Percentiles rank a stretch among this genome's conserved stretches.
phyloP scores from a whole-genome alignment of 2,113 vertebrate species.

The Burhinus bistriatus region DNA sequence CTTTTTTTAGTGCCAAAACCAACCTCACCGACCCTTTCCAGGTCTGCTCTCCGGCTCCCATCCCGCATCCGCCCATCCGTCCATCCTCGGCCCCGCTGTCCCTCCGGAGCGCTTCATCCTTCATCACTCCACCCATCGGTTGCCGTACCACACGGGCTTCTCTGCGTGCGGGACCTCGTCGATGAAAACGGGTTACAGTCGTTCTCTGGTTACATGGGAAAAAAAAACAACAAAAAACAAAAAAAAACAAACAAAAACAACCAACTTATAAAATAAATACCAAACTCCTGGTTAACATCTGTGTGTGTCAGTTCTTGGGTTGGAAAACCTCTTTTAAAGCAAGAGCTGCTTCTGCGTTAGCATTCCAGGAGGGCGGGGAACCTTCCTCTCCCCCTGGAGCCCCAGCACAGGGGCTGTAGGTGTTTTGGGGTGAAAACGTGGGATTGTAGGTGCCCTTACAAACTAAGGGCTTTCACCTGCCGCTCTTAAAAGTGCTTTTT shows the following conservation, averaged over 20 bases:
- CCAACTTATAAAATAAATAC: constrained; percentile 55
- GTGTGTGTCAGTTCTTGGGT: not conserved
- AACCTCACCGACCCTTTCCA: not conserved
- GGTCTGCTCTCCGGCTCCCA: not conserved
- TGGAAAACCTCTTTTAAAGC: accelerated
- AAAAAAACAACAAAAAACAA: not conserved
- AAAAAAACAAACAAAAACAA: not conserved
- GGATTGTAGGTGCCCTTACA: not conserved
- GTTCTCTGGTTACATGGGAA: constrained; percentile 10
- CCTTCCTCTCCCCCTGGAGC: accelerated
- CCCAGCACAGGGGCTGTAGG: too few relatives aligned
- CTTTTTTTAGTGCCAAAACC: constrained; percentile 55
- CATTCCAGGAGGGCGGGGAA: not conserved
- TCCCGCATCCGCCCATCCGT: not conserved
- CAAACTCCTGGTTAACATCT: not conserved
- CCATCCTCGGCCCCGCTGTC: not conserved
- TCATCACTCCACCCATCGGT: too few relatives aligned
- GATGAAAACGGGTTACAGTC: not conserved
- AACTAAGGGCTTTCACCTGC: not conserved
- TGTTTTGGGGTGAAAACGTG: not conserved
- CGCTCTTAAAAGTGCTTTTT: accelerated
- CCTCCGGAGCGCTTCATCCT: not conserved
- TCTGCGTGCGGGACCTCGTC: not conserved
- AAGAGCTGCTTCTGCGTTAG: accelerated
- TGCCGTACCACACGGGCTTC: not conserved